Evolutionary conservation across 1,140 invertebrate species (phyloP), one percentile per base, ranked within the genome.

Genomic region (Cheumatopsyche charites): DNA sequence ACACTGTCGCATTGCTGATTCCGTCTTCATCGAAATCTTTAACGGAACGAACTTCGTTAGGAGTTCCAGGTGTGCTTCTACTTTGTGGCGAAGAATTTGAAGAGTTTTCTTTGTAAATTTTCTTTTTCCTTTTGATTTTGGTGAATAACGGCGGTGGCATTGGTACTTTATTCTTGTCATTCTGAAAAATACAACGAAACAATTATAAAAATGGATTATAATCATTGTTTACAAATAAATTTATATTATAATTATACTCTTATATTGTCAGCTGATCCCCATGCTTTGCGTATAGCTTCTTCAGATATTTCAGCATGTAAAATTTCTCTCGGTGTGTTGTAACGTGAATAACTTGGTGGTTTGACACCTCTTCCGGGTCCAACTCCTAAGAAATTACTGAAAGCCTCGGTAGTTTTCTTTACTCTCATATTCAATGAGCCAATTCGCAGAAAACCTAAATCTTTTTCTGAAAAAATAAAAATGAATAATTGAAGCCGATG

Each of bases 371-470:
- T 78, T 63, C 82, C 82, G 77, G 82, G 86, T 11, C 91, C 90
- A 74, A 92, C 91, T 74, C 92, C 92, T 75, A 94, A 84, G 79
- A 94, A 93, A 78, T 94, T 92, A 82, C 92, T 94, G 85, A 94
- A 94, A 0, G 92, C 92, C 79, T 94, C 93, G 49, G 93, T 94
- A 23, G 94, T 95, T 81, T 92, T 93, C 84, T 95, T 95, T 78
- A 95, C 93, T 78, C 93, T 88, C 43, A 95, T 93, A 84, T 95
- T 95, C 79, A 96, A 83, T 7, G 94, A 96, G 75, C 94, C 94
- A 85, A 96, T 95, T 77, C 94, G 88, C 73, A 95, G 88, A 82
- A 96, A 95, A 78, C 92, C 89, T 83, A 88, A 87, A 84, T 94
- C 92, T 87, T 92, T 93, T 83, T 94, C 92, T 91, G 83, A 70